Evolutionary conservation across 1,140 invertebrate species (phyloP), one percentile per base, ranked within the genome.

Genomic region (Drosophila navojoa): DNA sequence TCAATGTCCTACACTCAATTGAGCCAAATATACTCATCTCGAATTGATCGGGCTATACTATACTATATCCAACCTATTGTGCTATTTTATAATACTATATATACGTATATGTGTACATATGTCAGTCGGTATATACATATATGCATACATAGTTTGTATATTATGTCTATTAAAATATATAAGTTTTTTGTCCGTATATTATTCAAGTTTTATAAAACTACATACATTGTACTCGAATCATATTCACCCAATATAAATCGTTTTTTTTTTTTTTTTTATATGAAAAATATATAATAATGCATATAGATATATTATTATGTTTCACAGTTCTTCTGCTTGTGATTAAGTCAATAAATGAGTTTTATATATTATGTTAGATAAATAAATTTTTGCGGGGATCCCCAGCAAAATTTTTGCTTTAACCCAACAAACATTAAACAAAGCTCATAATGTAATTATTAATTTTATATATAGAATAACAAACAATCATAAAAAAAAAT

Each of bases 1-100:
- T 96, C 71, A 93, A 95, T 60, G 93, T 94, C 15, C 92, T 96
- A 44, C 93, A 94, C 53, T 92, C 94, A 9, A 94, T 95, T 68
- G 93, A 94, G 67, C 95, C 95, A 3, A 95, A 95, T 76, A 91
- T 95, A 78, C 92, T 95, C 75, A 80, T 91, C 70, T 91, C 90
- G 73, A 90, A 87, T 79, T 91, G 76, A 91, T 54, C 25, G 57
- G 40, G 63, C 16, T 53, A n/a, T 58, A 25, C 25, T 6, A 35
- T 35, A 22, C 19, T 22, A 10, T 52, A 29, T 25, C 44, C 22
- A 63, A 27, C 49, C 52, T 55, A 79, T 66, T 60, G 29, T 57
- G 61, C 57, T 61, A 49, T 55, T 55, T 57, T 71, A 27, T 16
- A 52, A 52, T 35, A 32, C 40, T 62, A 13, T 44, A 69, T 52